Conservation (phyloP, 2,113 vertebrate species). For the Colius striatus region DNA sequence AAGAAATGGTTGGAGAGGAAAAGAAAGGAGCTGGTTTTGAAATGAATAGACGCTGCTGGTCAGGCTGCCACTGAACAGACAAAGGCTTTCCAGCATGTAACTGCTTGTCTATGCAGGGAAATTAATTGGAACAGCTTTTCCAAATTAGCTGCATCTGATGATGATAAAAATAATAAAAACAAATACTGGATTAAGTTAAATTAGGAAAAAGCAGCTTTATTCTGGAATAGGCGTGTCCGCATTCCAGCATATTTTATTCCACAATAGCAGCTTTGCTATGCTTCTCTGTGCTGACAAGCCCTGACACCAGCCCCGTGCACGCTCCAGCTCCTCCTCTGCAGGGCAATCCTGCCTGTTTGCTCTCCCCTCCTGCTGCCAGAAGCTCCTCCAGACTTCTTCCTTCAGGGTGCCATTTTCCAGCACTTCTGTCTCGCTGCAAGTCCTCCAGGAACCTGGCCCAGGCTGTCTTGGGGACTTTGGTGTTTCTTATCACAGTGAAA, state of each 20-base stretch:
- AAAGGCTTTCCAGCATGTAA: conserved; percentile 60
- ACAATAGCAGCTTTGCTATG: conserved; percentile 63
- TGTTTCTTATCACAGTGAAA: not conserved
- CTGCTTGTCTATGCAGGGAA: conserved; percentile 65
- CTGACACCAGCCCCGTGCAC: not conserved
- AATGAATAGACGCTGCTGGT: conserved; percentile 66
- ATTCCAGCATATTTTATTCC: conserved; percentile 73
- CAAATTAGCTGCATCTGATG: conserved; percentile 72
- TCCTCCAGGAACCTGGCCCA: not conserved
- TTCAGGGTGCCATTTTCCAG: conserved; percentile 1
- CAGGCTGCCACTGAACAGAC: conserved; percentile 57
- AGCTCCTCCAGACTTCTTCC: not conserved
- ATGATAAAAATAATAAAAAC: conserved; percentile 75
- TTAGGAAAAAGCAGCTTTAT: conserved; percentile 72
- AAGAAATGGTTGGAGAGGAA: conserved; percentile 22
- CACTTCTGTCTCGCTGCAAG: not conserved
- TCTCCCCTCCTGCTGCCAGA: not conserved
- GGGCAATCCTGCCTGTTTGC: conserved; percentile 13
- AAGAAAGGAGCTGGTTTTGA: conserved; percentile 54
- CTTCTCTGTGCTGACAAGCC: conserved; percentile 56
- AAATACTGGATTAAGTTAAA: conserved; percentile 75
- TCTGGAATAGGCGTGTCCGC: conserved; percentile 62
- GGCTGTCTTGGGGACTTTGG: not conserved
- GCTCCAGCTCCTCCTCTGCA: not conserved
- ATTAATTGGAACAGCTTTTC: conserved; percentile 73